Evolutionary conservation across 2,113 vertebrate genomes (phyloP).

Genomic region (Dryoscopus gambensis): DNA sequence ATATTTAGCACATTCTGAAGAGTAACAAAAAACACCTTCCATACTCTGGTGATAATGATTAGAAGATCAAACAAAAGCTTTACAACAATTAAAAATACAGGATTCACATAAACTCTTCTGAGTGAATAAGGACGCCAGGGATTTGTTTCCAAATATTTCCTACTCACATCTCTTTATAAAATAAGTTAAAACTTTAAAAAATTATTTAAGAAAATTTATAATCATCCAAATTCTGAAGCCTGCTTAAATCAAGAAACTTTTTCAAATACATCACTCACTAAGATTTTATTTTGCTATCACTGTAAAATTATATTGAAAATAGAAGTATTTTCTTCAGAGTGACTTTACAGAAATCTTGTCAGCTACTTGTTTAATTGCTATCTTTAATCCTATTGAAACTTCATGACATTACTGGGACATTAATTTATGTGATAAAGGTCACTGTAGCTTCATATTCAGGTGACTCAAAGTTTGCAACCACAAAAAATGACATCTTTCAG

Average conservation of each 20-base stretch:
- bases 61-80: slow-evolving; percentile 3
- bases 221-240: background rate
- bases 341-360: background rate
- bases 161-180: background rate
- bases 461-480: background rate
- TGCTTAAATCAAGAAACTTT: background rate
- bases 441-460: background rate
- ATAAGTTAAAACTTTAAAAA: background rate
- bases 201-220: background rate
- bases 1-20: background rate
- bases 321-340: background rate
- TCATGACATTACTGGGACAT: background rate
- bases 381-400: background rate
- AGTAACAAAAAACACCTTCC: background rate
- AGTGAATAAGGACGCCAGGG: background rate
- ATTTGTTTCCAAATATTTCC: background rate
- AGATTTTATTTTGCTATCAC: background rate
- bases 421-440: background rate
- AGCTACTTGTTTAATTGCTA: background rate
- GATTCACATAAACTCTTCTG: background rate
- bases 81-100: background rate
- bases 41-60: background rate
- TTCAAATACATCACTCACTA: background rate
- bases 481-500: background rate
- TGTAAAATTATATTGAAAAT: background rate